These are phyloP conservation scores for Panthera tigris DNA, from an alignment of 2,113 vertebrate genomes.

Conservation along the genomic window DNA sequence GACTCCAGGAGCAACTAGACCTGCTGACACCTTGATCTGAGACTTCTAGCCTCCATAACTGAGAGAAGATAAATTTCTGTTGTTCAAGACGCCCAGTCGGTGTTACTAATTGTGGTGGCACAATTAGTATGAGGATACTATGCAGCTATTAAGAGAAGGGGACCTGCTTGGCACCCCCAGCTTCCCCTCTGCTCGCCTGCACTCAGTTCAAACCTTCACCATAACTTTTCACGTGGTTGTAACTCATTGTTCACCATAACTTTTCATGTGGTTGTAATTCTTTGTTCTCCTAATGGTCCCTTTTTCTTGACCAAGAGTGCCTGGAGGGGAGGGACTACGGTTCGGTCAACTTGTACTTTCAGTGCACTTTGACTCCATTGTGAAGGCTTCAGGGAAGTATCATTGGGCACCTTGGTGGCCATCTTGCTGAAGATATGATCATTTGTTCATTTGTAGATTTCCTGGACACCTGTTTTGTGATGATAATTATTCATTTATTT, in stretches of 20 bases:
- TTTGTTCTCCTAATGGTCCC: neutral
- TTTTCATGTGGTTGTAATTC: neutral
- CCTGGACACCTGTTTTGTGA: neutral
- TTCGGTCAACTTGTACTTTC: neutral
- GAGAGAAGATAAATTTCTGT: neutral
- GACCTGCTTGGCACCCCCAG: neutral
- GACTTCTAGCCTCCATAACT: neutral
- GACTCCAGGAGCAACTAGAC: neutral
- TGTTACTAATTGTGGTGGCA: neutral
- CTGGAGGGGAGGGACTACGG: neutral
- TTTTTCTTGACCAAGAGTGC: neutral
- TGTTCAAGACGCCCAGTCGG: neutral
- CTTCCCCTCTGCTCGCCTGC: neutral
- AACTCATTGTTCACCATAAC: neutral
- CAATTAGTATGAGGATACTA: neutral
- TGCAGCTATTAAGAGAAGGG: neutral
- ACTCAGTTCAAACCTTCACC: neutral
- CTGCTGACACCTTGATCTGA: neutral
- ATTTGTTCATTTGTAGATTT: neutral
- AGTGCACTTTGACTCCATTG: neutral
- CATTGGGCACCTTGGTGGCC: neutral
- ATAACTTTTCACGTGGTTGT: neutral
- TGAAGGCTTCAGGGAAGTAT: neutral
- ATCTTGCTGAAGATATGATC: neutral
- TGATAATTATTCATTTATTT: neutral